Conservation (phyloP, 1,140 invertebrate genomes). For the Drosophila sturtevanti region DNA sequence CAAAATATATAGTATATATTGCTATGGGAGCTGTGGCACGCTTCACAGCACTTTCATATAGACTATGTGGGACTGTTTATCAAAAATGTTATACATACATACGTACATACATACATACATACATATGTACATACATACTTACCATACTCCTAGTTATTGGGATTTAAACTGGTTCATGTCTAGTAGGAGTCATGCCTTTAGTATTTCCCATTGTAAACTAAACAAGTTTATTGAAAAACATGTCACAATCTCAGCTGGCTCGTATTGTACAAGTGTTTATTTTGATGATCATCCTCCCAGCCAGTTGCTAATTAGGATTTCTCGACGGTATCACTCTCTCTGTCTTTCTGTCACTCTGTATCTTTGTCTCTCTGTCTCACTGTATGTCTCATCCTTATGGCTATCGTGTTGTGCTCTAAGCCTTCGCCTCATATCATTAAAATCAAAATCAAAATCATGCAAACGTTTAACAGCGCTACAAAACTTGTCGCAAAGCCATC, state of each 20-base stretch:
- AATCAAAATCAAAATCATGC: slow-evolving; percentile 80
- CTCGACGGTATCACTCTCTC: background rate
- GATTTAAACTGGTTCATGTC: background rate
- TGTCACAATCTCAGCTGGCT: slow-evolving; percentile 59
- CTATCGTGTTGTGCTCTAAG: slow-evolving; percentile 4
- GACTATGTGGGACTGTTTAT: no score
- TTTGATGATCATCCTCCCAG: slow-evolving; percentile 69
- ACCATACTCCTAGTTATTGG: background rate
- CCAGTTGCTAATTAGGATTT: slow-evolving; percentile 73
- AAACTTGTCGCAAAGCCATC: slow-evolving; percentile 61
- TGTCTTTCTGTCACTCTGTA: background rate
- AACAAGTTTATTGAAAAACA: slow-evolving; percentile 67
- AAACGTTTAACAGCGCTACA: slow-evolving; percentile 76
- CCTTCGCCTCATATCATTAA: slow-evolving; percentile 35
- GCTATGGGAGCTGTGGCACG: no score
- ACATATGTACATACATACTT: no score
- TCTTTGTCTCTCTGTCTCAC: no score
- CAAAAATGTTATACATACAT: no score
- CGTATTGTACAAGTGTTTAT: slow-evolving; percentile 79
- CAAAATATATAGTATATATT: no score
- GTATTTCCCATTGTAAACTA: slow-evolving; percentile 71
- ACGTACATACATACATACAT: no score
- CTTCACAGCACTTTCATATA: no score
- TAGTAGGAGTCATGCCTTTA: slow-evolving; percentile 16
- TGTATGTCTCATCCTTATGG: no score